Evolutionary conservation across 2,888 invertebrate genomes (phyloP).

Genomic region (Criorhina ranunculi): DNA sequence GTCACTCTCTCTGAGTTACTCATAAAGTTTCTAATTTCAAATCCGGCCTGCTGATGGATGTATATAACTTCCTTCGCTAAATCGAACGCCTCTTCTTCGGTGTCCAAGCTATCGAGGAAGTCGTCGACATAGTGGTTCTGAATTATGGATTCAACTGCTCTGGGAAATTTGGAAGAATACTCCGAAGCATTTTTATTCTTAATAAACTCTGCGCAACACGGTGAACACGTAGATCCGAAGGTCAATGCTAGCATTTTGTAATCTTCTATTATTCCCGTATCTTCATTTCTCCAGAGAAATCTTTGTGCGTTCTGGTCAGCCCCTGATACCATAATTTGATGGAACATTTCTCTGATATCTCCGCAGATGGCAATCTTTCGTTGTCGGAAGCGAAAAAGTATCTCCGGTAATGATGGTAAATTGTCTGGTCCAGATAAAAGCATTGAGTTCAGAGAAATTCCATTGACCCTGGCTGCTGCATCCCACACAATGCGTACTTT

Average conservation of each 20-base stretch:
- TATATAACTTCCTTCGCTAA: too few relatives aligned
- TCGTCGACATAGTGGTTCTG: too few relatives aligned
- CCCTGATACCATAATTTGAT: conserved; percentile 54
- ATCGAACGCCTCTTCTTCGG: too few relatives aligned
- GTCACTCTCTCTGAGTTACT: conserved; percentile 18
- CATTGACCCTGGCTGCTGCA: conserved; percentile 79
- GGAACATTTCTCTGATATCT: conserved; percentile 51
- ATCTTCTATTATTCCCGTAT: conserved; percentile 32
- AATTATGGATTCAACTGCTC: too few relatives aligned
- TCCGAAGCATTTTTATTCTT: conserved; percentile 62
- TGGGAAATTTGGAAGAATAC: too few relatives aligned
- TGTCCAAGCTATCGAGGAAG: too few relatives aligned
- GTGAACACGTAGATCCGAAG: conserved; percentile 53
- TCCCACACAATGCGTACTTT: conserved; percentile 80
- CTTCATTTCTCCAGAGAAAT: conserved; percentile 67
- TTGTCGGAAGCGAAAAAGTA: conserved; percentile 27
- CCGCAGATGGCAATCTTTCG: conserved; percentile 28
- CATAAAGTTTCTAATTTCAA: conserved; percentile 38
- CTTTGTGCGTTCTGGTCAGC: conserved; percentile 56
- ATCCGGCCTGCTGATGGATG: conserved; percentile 37
- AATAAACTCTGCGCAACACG: conserved; percentile 61
- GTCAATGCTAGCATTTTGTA: conserved; percentile 72
- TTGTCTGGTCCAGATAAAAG: conserved; percentile 80
- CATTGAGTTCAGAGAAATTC: conserved; percentile 77
- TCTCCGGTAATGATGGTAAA: conserved; percentile 10